These are phyloP conservation scores for Troides helena DNA, from an alignment of 2,888 invertebrate species.

Conservation along the genomic window DNA sequence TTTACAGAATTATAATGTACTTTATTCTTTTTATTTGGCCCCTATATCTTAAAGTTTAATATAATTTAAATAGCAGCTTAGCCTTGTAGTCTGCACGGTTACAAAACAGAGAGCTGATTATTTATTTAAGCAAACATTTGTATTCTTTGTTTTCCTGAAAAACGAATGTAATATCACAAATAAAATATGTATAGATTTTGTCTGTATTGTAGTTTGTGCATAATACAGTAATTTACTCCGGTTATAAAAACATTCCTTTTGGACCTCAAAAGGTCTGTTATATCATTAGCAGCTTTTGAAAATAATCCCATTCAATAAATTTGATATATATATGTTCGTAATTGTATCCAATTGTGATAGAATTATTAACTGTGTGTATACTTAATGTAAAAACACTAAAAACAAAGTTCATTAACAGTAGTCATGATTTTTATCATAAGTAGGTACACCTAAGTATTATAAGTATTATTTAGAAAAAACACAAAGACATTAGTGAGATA, in stretches of 20 bases:
- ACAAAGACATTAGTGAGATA: constrained; percentile 77
- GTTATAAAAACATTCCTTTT: constrained; percentile 13
- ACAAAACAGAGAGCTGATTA: background rate
- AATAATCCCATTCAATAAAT: background rate
- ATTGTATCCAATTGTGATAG: background rate
- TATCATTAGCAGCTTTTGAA: background rate
- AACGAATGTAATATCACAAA: background rate
- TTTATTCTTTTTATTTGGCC: too few species aligned
- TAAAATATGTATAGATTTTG: background rate
- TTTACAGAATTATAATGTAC: background rate
- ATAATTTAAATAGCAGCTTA: background rate
- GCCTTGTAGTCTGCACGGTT: background rate
- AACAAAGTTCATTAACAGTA: background rate
- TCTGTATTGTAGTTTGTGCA: background rate
- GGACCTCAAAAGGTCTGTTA: constrained; percentile 4
- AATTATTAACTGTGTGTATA: background rate
- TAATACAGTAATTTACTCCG: background rate
- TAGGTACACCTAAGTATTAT: constrained; percentile 31
- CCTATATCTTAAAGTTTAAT: too few species aligned
- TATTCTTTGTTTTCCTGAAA: background rate
- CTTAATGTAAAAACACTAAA: background rate
- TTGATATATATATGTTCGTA: background rate
- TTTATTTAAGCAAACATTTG: background rate
- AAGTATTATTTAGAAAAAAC: constrained; percentile 43
- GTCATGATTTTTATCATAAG: constrained; percentile 17